Conservation (phyloP, 2,797 vertebrate species). For the Potorous gilbertii region DNA sequence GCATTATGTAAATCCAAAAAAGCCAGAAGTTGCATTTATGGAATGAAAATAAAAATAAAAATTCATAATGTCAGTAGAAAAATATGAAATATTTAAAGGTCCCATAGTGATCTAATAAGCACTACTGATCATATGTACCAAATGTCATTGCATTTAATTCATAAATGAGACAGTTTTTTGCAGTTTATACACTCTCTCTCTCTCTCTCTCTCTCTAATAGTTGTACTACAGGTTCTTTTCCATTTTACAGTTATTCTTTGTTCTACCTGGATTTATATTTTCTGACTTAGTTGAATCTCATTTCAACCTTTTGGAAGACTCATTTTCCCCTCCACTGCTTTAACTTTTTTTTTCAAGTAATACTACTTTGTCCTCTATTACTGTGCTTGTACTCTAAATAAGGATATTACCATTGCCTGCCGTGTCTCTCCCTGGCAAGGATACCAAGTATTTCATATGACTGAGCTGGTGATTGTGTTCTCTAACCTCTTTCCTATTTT, state of each 20-base stretch:
- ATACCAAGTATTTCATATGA: background rate
- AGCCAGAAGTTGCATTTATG: background rate
- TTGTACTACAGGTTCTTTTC: background rate
- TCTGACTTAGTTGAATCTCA: background rate
- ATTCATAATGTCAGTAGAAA: background rate
- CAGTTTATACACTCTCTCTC: too few species aligned
- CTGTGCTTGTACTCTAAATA: background rate
- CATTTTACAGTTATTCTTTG: background rate
- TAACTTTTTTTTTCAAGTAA: background rate
- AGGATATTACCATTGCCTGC: background rate
- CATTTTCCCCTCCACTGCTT: background rate
- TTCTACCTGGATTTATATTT: background rate
- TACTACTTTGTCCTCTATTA: background rate
- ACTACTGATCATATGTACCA: background rate
- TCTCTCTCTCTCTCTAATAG: too few species aligned
- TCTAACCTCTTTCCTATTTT: background rate
- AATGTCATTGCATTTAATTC: background rate
- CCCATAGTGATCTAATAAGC: background rate
- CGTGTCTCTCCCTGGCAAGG: background rate
- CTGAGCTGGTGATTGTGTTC: background rate
- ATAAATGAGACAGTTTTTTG: background rate
- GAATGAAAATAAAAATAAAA: background rate
- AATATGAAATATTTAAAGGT: background rate
- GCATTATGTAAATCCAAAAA: background rate
- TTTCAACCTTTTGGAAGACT: background rate